Conservation (phyloP, 2,113 vertebrate genomes). For the Sceloporus tristichus region DNA sequence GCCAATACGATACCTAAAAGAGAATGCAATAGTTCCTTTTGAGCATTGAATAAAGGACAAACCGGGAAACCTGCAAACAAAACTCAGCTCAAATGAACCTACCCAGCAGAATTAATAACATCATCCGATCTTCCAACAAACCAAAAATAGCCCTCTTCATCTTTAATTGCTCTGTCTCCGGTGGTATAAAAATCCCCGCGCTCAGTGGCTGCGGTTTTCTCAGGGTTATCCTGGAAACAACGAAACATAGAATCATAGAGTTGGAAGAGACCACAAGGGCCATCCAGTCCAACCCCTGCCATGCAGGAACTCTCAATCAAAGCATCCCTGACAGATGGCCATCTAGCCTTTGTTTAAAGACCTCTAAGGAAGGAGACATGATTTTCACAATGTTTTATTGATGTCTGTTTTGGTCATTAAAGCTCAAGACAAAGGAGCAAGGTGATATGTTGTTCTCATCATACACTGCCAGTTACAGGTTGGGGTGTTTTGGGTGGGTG, state of each 20-base stretch:
- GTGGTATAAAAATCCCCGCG: constrained; percentile 82
- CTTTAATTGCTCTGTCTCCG: constrained; percentile 81
- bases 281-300: too few relatives aligned
- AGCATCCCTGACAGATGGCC: too few relatives aligned
- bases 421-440: too few relatives aligned
- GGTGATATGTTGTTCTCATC: too few relatives aligned
- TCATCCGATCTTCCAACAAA: constrained; percentile 83
- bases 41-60: background rate
- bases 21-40: background rate
- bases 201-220: constrained; percentile 79
- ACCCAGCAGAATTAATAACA: constrained; percentile 86
- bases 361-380: too few relatives aligned
- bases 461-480: too few relatives aligned
- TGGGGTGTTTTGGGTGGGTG: too few relatives aligned
- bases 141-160: constrained; percentile 84
- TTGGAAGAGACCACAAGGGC: too few relatives aligned
- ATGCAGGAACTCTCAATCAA: too few relatives aligned
- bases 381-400: too few relatives aligned
- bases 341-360: too few relatives aligned
- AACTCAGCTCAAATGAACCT: constrained; percentile 26
- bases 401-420: too few relatives aligned
- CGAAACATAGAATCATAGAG: background rate
- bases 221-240: constrained; percentile 75
- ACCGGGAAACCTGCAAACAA: background rate
- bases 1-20: constrained; percentile 80